phyloP scores from a whole-genome alignment of 2,113 vertebrate species.

The Antechinus flavipes region DNA sequence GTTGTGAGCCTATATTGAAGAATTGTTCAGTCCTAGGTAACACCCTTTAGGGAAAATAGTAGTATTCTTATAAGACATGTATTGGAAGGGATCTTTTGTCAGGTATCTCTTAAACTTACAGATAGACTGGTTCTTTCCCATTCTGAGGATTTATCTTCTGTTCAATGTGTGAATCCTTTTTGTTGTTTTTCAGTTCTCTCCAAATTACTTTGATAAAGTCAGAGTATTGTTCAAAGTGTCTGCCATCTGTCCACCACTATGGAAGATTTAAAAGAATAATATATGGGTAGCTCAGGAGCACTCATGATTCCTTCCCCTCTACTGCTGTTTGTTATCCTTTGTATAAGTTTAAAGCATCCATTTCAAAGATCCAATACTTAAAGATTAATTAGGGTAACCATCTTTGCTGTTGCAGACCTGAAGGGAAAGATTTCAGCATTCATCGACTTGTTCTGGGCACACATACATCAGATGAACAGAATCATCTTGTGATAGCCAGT shows the following conservation, averaged over 20 bases:
- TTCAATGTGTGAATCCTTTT: background rate
- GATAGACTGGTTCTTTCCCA: background rate
- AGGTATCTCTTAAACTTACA: background rate
- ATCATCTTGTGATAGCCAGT: constrained; percentile 97
- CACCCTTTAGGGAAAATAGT: background rate
- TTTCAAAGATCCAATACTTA: background rate
- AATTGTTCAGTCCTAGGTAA: background rate
- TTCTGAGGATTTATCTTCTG: background rate
- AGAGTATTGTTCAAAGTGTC: background rate
- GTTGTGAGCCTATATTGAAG: background rate
- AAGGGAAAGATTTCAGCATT: constrained; percentile 98
- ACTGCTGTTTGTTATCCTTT: background rate
- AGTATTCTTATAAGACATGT: background rate
- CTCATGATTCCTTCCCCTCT: background rate
- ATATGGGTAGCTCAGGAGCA: background rate
- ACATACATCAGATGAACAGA: constrained; percentile 98
- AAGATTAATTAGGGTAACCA: constrained; percentile 31
- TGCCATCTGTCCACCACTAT: background rate
- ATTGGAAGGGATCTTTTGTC: too few relatives aligned
- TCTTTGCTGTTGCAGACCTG: constrained; percentile 87
- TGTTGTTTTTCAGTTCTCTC: background rate
- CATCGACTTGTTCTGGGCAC: constrained; percentile 97
- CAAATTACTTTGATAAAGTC: background rate
- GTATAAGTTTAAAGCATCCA: background rate
- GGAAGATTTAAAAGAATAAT: constrained; percentile 23